These are phyloP conservation scores for Typhlichthys subterraneus DNA, from an alignment of 2,797 vertebrate species.

Conservation along the genomic window DNA sequence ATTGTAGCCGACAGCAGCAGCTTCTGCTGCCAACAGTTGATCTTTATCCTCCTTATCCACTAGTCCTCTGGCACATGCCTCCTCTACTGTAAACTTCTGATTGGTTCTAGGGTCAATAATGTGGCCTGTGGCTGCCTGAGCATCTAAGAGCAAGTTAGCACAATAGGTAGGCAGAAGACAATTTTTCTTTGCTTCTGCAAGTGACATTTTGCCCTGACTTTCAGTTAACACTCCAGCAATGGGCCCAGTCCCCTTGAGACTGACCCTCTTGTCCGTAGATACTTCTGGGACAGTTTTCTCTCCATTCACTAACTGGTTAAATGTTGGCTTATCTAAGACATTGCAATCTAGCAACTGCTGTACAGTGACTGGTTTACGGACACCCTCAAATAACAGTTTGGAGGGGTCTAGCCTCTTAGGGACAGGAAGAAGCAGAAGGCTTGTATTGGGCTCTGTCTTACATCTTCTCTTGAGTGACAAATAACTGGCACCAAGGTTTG, in stretches of 20 bases:
- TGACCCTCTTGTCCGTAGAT: constrained; percentile 55
- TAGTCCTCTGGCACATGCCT: constrained; percentile 44
- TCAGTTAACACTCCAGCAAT: constrained; percentile 79
- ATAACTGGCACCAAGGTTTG: constrained; percentile 77
- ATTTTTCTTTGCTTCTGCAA: constrained; percentile 83
- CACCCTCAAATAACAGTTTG: constrained; percentile 24
- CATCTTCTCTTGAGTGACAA: constrained; percentile 21
- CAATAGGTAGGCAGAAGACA: constrained; percentile 77
- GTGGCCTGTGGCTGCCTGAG: constrained; percentile 87
- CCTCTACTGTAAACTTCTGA: constrained; percentile 62
- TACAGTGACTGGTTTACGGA: constrained; percentile 78
- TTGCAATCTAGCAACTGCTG: constrained; percentile 61
- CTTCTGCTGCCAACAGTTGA: constrained; percentile 83
- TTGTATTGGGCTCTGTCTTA: constrained; percentile 76
- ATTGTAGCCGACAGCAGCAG: constrained; percentile 82
- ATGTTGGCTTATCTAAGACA: constrained; percentile 10
- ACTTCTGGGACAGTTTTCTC: constrained; percentile 21
- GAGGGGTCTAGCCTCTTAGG: constrained; percentile 10
- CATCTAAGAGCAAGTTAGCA: constrained; percentile 74
- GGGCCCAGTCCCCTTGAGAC: constrained; percentile 79
- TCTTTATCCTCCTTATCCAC: constrained; percentile 42
- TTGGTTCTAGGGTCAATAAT: constrained; percentile 83
- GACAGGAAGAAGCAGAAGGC: constrained; percentile 73
- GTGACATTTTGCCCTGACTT: constrained; percentile 78
- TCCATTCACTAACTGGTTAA: constrained; percentile 17